These are phyloP conservation scores for Philhelius pedissequus DNA, from an alignment of 2,888 invertebrate genomes.

Conservation along the genomic window DNA sequence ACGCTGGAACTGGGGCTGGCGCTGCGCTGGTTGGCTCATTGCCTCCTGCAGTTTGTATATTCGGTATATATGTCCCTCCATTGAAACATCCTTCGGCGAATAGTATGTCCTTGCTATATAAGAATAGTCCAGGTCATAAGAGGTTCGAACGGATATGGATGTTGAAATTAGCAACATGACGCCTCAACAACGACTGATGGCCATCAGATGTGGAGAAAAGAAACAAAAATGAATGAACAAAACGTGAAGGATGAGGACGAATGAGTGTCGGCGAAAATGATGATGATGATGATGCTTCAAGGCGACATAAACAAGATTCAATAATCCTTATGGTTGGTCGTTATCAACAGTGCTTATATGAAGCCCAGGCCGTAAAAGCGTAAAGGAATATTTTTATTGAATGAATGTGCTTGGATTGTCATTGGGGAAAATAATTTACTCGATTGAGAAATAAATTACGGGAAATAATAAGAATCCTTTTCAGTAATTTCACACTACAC, in stretches of 20 bases:
- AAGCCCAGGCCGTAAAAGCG: neutral
- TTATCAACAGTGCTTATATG: neutral
- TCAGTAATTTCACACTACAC: too few relatives aligned
- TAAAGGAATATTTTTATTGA: neutral
- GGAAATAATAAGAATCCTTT: too few relatives aligned
- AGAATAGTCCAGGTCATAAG: neutral
- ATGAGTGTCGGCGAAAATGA: neutral
- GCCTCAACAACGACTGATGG: constrained; percentile 14
- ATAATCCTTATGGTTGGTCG: constrained; percentile 13
- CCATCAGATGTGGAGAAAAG: neutral
- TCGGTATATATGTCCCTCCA: neutral
- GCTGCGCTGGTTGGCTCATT: neutral
- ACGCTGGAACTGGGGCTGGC: neutral
- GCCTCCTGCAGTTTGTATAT: neutral
- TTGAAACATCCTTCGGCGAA: neutral
- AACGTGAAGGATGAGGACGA: neutral
- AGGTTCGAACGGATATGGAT: constrained; percentile 17
- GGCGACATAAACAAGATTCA: constrained; percentile 38
- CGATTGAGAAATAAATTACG: neutral
- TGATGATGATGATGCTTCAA: constrained; percentile 13
- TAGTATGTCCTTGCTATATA: neutral
- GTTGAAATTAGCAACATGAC: constrained; percentile 36
- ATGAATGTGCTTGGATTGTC: neutral
- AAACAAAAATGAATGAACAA: neutral
- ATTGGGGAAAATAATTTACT: neutral